Percentiles rank a stretch among this genome's conserved stretches.
These are phyloP conservation scores for Labroides dimidiatus DNA, from an alignment of 2,797 vertebrate species.

Conservation along the genomic window DNA sequence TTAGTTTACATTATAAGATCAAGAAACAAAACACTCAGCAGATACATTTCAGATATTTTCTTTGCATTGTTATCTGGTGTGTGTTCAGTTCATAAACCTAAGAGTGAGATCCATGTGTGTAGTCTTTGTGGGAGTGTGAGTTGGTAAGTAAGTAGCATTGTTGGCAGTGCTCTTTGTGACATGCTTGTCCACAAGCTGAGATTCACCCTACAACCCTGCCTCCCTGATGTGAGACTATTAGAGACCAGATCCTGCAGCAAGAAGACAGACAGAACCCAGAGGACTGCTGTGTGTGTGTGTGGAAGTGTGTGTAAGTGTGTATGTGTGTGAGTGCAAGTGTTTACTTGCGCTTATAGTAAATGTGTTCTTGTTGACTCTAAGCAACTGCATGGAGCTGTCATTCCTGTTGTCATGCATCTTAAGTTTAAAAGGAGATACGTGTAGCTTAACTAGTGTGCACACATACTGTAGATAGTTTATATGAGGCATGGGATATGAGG, in stretches of 20 bases:
- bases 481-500: constrained; percentile 10
- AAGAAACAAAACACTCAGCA: too few species aligned
- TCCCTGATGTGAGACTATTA: constrained; percentile 42
- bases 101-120: neutral
- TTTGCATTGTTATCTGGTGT: too few species aligned
- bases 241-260: constrained; percentile 21
- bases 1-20: neutral
- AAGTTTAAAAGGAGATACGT: neutral
- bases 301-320: neutral
- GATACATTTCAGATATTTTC: too few species aligned
- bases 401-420: constrained; percentile 13
- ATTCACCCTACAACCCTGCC: constrained; percentile 45
- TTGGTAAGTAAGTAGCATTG: constrained; percentile 7
- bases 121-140: neutral
- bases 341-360: neutral
- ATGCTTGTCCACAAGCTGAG: constrained; percentile 34
- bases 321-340: neutral
- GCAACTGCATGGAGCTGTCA: constrained; percentile 37
- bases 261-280: constrained; percentile 26
- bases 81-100: too few species aligned
- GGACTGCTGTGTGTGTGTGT: neutral
- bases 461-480: neutral
- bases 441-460: neutral
- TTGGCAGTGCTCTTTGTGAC: constrained; percentile 15
- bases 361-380: constrained; percentile 24